Conservation (phyloP, 2,113 vertebrate genomes). For the Stercorarius parasiticus region DNA sequence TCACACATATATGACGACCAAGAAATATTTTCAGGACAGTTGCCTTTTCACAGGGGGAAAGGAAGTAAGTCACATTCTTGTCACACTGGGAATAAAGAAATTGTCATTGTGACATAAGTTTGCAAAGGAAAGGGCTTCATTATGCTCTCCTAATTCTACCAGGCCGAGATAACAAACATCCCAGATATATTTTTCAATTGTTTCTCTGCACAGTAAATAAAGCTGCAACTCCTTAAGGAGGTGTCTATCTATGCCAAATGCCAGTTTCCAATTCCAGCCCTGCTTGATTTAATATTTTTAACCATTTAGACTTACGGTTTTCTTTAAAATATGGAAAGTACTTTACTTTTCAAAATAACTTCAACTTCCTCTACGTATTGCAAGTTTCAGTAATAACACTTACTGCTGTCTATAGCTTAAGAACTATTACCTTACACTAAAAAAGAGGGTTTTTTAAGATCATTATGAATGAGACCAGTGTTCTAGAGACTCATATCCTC, state of each 20-base stretch:
- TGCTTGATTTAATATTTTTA: neutral
- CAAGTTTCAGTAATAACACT: neutral
- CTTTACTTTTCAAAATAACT: neutral
- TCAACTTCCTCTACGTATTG: neutral
- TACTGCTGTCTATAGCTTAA: neutral
- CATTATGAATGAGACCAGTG: neutral
- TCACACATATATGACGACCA: neutral
- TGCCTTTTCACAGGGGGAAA: neutral
- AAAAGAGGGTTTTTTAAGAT: accelerated
- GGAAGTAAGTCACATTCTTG: neutral
- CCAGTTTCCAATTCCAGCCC: neutral
- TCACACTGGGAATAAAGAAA: neutral
- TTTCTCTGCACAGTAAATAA: neutral
- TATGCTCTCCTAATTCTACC: neutral
- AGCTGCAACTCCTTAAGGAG: neutral
- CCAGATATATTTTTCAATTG: neutral
- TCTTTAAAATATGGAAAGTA: neutral
- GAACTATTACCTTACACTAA: neutral
- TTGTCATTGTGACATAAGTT: neutral
- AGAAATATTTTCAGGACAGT: neutral
- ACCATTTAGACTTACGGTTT: neutral
- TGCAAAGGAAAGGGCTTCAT: neutral
- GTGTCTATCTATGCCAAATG: neutral
- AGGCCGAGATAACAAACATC: neutral
- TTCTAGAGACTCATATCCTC: neutral